A percentile compares a stretch with the other conserved stretches of the same genome.
These are phyloP conservation scores for Aphodius sticticus DNA, from an alignment of 2,888 invertebrate species.

Conservation along the genomic window DNA sequence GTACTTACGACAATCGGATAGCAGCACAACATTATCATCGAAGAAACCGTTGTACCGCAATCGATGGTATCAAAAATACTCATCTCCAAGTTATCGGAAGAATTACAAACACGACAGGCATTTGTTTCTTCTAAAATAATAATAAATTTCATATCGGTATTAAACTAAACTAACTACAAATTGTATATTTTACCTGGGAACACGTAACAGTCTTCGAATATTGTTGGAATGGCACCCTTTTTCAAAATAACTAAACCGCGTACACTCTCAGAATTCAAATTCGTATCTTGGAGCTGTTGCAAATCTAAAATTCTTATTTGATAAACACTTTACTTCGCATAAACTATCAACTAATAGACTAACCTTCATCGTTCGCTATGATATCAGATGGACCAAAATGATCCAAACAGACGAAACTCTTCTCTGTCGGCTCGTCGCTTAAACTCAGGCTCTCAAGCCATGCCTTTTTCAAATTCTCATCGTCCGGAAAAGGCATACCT, in stretches of 20 bases:
- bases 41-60: slow-evolving; percentile 33
- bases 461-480: slow-evolving; percentile 45
- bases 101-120: slow-evolving; percentile 31
- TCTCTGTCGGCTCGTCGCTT: slow-evolving; percentile 39
- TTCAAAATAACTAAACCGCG: slow-evolving; percentile 13
- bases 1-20: slow-evolving; percentile 46
- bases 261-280: slow-evolving; percentile 11
- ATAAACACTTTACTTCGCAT: slow-evolving; percentile 27
- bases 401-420: slow-evolving; percentile 51
- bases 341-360: slow-evolving; percentile 5
- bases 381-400: slow-evolving; percentile 46
- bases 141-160: background rate
- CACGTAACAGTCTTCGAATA: background rate
- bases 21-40: slow-evolving; percentile 45
- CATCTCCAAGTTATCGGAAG: slow-evolving; percentile 20
- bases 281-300: background rate
- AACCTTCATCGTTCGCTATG: slow-evolving; percentile 28
- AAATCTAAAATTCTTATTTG: slow-evolving; percentile 6
- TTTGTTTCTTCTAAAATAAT: slow-evolving; percentile 6
- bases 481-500: slow-evolving; percentile 52
- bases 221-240: slow-evolving; percentile 9
- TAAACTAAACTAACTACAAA: background rate
- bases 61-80: slow-evolving; percentile 28
- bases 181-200: background rate
- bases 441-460: slow-evolving; percentile 50